Evolutionary conservation across 2,113 vertebrate genomes (phyloP).

Genomic region (Tyrannus savana): DNA sequence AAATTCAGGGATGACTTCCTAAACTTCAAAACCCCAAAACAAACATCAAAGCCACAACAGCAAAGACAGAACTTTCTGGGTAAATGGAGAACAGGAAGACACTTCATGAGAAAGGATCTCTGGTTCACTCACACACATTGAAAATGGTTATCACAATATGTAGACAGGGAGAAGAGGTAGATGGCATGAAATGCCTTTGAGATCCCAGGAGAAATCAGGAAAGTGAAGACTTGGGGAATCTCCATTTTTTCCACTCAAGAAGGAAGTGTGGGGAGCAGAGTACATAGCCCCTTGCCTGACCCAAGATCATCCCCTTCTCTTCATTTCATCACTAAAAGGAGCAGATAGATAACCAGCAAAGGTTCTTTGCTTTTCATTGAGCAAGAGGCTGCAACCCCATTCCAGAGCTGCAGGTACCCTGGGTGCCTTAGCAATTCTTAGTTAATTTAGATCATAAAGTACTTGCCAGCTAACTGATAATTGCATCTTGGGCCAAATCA

Average conservation of each 20-base stretch:
- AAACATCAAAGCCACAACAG: neutral
- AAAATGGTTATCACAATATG: neutral
- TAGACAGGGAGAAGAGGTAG: neutral
- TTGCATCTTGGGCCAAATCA: neutral
- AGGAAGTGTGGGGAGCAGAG: neutral
- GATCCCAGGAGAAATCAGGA: neutral
- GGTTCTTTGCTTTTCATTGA: neutral
- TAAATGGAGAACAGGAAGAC: neutral
- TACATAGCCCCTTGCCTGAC: neutral
- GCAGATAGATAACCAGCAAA: neutral
- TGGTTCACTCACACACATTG: rapidly evolving
- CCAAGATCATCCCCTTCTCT: neutral
- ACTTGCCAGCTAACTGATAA: neutral
- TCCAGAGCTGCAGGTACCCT: neutral
- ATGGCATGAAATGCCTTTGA: neutral
- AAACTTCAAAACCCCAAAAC: neutral
- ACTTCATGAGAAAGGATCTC: neutral
- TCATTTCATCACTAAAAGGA: neutral
- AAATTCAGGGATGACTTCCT: neutral
- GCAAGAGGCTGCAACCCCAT: neutral
- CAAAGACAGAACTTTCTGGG: neutral
- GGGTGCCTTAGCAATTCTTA: neutral
- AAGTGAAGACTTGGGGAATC: neutral
- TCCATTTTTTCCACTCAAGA: neutral
- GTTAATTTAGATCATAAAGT: neutral